A percentile compares a stretch with the other conserved stretches of the same genome.
Conservation (phyloP, 2,113 vertebrate genomes). For the Channa argus region DNA sequence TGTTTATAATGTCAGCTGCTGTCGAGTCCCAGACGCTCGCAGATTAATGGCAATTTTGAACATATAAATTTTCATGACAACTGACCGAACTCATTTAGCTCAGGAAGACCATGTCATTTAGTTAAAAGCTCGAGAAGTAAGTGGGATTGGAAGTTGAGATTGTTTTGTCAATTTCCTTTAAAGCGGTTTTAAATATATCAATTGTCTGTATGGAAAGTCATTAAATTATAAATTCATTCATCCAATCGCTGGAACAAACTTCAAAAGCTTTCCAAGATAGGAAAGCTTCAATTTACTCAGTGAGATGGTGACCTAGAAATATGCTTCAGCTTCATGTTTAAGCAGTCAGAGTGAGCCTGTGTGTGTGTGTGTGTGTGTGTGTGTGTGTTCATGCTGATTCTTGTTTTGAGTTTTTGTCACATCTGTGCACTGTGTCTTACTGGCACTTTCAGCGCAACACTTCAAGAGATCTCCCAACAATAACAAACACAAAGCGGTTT, state of each 20-base stretch:
- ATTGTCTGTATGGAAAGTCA: slow-evolving; percentile 12
- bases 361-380: slow-evolving; percentile 12
- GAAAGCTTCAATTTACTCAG: slow-evolving; percentile 62
- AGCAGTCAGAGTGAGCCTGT: slow-evolving; percentile 14
- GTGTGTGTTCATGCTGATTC: slow-evolving; percentile 15
- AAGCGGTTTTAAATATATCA: slow-evolving; percentile 37
- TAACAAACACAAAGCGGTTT: slow-evolving; percentile 55
- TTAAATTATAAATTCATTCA: slow-evolving; percentile 46
- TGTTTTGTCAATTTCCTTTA: background rate
- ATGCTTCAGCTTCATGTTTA: slow-evolving; percentile 22
- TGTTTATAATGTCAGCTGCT: background rate
- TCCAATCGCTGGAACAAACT: slow-evolving; percentile 49
- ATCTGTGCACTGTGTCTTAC: slow-evolving; percentile 62
- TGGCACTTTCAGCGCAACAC: slow-evolving; percentile 43
- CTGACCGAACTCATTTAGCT: background rate
- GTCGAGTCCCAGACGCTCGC: background rate
- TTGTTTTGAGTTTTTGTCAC: slow-evolving; percentile 66
- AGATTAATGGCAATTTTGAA: too few relatives aligned
- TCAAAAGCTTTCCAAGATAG: slow-evolving; percentile 52
- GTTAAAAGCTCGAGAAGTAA: slow-evolving; percentile 11
- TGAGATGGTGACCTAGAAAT: slow-evolving; percentile 74
- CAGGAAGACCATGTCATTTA: accelerated
- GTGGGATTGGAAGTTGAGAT: background rate
- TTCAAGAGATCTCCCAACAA: slow-evolving; percentile 51
- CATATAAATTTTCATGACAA: too few relatives aligned